phyloP scores from a whole-genome alignment of 2,888 invertebrate genomes.

The Anodontia alba region DNA sequence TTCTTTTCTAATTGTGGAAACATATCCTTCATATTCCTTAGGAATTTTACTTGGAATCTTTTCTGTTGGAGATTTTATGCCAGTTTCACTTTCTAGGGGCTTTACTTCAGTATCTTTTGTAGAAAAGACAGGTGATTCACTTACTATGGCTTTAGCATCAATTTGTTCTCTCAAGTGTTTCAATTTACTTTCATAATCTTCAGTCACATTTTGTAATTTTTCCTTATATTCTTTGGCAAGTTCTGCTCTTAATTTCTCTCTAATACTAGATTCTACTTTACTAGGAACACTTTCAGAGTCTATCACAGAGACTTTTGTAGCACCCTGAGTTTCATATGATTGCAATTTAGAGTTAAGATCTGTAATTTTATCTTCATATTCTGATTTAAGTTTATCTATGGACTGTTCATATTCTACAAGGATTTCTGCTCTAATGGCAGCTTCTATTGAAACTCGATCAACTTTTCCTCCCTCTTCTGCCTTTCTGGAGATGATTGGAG shows the following conservation, averaged over 20 bases:
- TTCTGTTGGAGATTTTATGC: slow-evolving; percentile 26
- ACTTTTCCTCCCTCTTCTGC: slow-evolving; percentile 7
- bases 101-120: neutral
- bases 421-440: slow-evolving; percentile 53
- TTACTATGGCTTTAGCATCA: slow-evolving; percentile 26
- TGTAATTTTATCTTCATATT: slow-evolving; percentile 59
- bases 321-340: slow-evolving; percentile 47
- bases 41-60: slow-evolving; percentile 36
- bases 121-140: slow-evolving; percentile 18
- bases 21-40: slow-evolving; percentile 59
- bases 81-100: neutral
- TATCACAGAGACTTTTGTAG: slow-evolving; percentile 26
- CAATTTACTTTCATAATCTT: slow-evolving; percentile 60
- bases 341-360: slow-evolving; percentile 47
- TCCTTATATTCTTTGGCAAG: slow-evolving; percentile 59
- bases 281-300: slow-evolving; percentile 38
- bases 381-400: slow-evolving; percentile 59
- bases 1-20: slow-evolving; percentile 49
- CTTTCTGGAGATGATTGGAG: neutral
- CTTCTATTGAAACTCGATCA: slow-evolving; percentile 53
- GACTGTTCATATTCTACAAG: slow-evolving; percentile 61
- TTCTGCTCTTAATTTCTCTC: slow-evolving; percentile 48
- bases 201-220: slow-evolving; percentile 54
- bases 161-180: slow-evolving; percentile 51
- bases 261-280: slow-evolving; percentile 41